A percentile compares a stretch with the other conserved stretches of the same genome.
phyloP scores from a whole-genome alignment of 2,797 vertebrate genomes.

The Chloroceryle inda region DNA sequence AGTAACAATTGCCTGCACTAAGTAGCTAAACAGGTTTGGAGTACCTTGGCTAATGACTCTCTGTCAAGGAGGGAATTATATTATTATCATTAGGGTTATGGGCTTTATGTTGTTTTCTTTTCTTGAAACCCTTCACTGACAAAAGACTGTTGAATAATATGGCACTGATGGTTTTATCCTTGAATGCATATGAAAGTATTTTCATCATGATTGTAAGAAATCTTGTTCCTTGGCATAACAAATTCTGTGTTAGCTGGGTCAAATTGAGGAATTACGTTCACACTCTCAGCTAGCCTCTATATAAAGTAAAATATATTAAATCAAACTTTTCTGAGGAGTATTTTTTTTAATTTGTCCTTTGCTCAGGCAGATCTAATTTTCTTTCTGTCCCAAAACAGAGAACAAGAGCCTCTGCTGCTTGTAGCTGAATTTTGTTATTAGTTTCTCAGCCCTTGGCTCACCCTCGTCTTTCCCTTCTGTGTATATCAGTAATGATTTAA shows the following conservation, averaged over 20 bases:
- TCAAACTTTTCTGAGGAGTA: not conserved
- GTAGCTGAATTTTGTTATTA: conserved; percentile 19
- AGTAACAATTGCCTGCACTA: not conserved
- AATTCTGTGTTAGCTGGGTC: not conserved
- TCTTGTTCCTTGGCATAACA: not conserved
- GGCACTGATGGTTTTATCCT: not conserved
- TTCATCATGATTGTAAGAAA: not conserved
- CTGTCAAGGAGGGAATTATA: not conserved
- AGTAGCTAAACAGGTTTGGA: not conserved
- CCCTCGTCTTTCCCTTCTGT: not conserved
- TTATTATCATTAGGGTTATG: not conserved
- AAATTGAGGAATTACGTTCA: not conserved
- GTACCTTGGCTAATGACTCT: not conserved
- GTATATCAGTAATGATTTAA: not conserved
- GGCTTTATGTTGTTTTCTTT: not conserved
- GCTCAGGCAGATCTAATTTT: not conserved
- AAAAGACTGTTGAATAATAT: not conserved
- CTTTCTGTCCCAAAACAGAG: not conserved
- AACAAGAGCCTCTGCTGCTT: not conserved
- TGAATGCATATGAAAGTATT: not conserved
- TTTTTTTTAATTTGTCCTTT: conserved; percentile 1
- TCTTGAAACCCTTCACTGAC: not conserved
- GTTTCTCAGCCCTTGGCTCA: not conserved
- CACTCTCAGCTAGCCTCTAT: not conserved
- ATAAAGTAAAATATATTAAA: not conserved